Evolutionary conservation across 2,113 vertebrate species (phyloP), one percentile per base, ranked within the genome.

Genomic region (Astatoreochromis straeleni): DNA sequence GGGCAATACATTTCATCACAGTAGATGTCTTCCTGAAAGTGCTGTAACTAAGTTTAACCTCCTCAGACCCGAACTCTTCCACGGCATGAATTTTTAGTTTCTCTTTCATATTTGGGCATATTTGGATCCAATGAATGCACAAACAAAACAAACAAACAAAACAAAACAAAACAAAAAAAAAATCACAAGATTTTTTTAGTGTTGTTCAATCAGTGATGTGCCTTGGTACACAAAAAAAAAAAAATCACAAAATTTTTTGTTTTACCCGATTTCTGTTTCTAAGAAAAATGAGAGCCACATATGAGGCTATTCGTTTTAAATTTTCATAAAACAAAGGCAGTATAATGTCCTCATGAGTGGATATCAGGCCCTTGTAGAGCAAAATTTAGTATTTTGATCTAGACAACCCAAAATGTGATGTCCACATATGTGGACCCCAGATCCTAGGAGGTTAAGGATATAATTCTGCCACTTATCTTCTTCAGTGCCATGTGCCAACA

Each of bases 81-180:
- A 17, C 5, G 7, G 26, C 55, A 31, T 31, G 55, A 14, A 58
- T 9, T 31, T 58, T 58, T 0, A 58, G 26, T 58, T 58, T 58
- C 55, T 31, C 2, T 58, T 58, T 17, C 14, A 17, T 58, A 58
- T 58, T 58, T 58, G 14, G 26, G 7, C 14, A 0, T 0, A 31
- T 58, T 31, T 26, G 0, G 26, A 58, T 26, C 26, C 7, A 1
- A 31, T 58, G 55, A 58, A 9, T 58, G 7, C 55, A 58, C 26
- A 58, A 58, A 58, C 26, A 29, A 58, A 57, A 3, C 7, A 57
- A 24, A 2, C 1, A 21, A n/a, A 1, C 2, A 11, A n/a, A 1
- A 2, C 1, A 53, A 53, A 4, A 6, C 1, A 3, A 9, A 49
- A 17, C 4, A 17, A 5, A 49, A 14, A 0, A 47, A 49, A 17